Base-by-base conservation (phyloP, 2,888 invertebrate genomes). In the Agriopis leucophaearia region DNA sequence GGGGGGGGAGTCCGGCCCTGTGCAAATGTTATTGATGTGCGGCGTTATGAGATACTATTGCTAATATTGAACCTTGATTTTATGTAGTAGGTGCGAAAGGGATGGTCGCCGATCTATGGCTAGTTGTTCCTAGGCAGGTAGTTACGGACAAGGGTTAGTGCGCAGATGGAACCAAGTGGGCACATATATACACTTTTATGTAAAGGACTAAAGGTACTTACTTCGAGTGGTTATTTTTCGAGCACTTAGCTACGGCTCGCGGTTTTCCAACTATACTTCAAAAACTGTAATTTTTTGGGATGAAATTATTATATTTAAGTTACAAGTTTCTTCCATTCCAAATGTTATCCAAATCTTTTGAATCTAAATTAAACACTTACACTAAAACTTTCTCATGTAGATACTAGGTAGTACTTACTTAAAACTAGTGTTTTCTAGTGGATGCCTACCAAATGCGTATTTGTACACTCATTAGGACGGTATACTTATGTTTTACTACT, bases 21-120 rank as follows among this genome's bases (percentile, higher is more conserved):
- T 85, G 85, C 87, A 84, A 86, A 85, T 85, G 85, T 84, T 85
- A 85, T 84, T 83, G 76, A 76, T 76, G 76, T 76, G 74, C 74
- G 72, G 73, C 68, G 74, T 74, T 76, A 83, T 83, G 83, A 79
- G 82, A 81, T 82, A 81, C 76, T 80, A 82, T 82, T 81, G 82
- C 83, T 83, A 82, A 81, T 83, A 83, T 81, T 76, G 81, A 74
- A 73, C 78, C 81, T 80, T 82, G 83, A 80, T 81, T 78, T 79
- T 78, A 80, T 70, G 76, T 75, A 71, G 77, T 64, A 58, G 68
- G 68, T 73, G 76, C 67, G 74, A 75, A 71, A 73, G 70, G 74
- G 75, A 75, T 69, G 69, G 63, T n/a, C 65, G 68, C 57, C 61
- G 59, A 57, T 51, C 66, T 55, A 63, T 74, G 71, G 69, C 70